A percentile compares a stretch with the other conserved stretches of the same genome.
phyloP scores from a whole-genome alignment of 1,140 invertebrate species.

The Papilio polytes region DNA sequence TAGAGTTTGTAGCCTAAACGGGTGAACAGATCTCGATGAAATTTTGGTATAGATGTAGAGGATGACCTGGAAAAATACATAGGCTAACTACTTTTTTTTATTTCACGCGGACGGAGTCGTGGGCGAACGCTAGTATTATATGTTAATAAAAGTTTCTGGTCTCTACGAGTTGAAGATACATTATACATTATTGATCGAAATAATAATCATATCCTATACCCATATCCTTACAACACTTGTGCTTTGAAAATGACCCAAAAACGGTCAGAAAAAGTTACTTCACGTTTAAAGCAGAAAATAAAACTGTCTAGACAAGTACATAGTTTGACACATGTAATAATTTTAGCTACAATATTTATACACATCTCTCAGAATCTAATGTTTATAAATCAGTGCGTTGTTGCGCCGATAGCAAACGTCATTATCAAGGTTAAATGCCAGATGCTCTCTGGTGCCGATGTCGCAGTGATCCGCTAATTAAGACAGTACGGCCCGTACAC shows the following conservation, averaged over 20 bases:
- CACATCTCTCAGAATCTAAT: not conserved
- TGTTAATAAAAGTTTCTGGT: too few relatives aligned
- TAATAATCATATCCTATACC: too few relatives aligned
- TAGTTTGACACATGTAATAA: not conserved
- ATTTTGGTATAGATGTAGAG: too few relatives aligned
- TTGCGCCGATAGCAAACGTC: not conserved
- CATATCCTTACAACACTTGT: too few relatives aligned
- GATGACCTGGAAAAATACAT: too few relatives aligned
- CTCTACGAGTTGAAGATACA: too few relatives aligned
- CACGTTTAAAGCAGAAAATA: not conserved
- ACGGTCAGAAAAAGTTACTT: not conserved
- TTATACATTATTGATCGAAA: too few relatives aligned
- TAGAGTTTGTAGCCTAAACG: too few relatives aligned
- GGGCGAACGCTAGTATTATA: too few relatives aligned
- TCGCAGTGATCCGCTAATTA: slow-evolving; percentile 21
- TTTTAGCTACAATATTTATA: slow-evolving; percentile 18
- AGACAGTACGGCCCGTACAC: not conserved
- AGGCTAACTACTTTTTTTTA: too few relatives aligned
- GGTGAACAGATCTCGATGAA: too few relatives aligned
- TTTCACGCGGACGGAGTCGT: too few relatives aligned
- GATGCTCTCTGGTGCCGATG: slow-evolving; percentile 8
- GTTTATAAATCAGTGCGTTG: slow-evolving; percentile 24
- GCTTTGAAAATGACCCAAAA: not conserved
- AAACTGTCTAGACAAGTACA: not conserved
- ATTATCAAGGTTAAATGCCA: slow-evolving; percentile 33